phyloP scores from a whole-genome alignment of 1,140 invertebrate species.

The Listronotus oregonensis region DNA sequence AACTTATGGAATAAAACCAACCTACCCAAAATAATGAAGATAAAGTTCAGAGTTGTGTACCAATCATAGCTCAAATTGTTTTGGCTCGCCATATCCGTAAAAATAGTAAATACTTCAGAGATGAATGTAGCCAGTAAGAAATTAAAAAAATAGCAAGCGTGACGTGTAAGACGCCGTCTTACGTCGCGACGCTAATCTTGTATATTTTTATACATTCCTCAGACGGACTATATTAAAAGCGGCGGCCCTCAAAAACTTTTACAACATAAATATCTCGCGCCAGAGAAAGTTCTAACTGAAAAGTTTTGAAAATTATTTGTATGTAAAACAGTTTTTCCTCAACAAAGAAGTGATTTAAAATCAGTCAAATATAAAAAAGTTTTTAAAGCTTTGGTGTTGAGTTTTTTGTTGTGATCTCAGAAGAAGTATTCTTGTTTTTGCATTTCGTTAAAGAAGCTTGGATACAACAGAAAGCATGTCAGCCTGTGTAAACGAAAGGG shows the following conservation, averaged over 20 bases:
- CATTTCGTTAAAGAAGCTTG: not conserved
- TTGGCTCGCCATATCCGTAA: constrained; percentile 12
- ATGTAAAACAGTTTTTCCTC: not conserved
- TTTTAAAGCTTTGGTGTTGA: not conserved
- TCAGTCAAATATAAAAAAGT: not conserved
- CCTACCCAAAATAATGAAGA: no score
- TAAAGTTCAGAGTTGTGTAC: no score
- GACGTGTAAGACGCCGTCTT: constrained; percentile 14
- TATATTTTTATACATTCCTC: constrained; percentile 22
- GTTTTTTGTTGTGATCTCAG: no score
- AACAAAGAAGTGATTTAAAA: not conserved
- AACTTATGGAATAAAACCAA: no score
- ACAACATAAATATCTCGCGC: constrained; percentile 15
- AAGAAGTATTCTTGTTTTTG: no score
- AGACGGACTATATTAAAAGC: constrained; percentile 16
- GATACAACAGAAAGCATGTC: not conserved
- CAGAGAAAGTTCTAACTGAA: constrained; percentile 11
- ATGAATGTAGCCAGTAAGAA: constrained; percentile 12
- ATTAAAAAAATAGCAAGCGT: constrained; percentile 6
- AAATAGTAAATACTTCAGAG: constrained; percentile 18
- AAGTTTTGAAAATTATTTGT: constrained; percentile 9
- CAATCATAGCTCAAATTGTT: not conserved
- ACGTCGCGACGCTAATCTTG: constrained; percentile 15
- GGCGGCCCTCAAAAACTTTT: constrained; percentile 12
- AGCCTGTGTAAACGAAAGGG: constrained; percentile 1